Evolutionary conservation across 2,113 vertebrate species (phyloP).

Genomic region (Chaetodon auriga): DNA sequence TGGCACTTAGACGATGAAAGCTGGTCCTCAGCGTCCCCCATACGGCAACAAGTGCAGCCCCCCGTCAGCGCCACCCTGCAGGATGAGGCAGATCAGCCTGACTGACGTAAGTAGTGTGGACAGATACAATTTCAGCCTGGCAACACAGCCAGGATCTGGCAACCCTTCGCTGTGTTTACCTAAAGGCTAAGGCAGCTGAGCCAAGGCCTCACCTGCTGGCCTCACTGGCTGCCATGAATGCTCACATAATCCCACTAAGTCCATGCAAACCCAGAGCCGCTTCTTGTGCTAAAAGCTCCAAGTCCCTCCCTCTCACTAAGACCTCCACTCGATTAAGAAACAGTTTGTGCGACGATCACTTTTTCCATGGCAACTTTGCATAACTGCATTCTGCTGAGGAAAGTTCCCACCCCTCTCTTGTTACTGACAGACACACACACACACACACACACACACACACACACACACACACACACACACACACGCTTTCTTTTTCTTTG

Average conservation of each 20-base stretch:
- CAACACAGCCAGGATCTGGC: slow-evolving; percentile 80
- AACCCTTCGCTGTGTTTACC: slow-evolving; percentile 88
- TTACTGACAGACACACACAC: neutral
- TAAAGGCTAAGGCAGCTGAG: slow-evolving; percentile 91
- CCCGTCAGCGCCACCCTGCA: slow-evolving; percentile 59
- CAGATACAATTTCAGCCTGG: slow-evolving; percentile 90
- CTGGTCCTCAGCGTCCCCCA: slow-evolving; percentile 81
- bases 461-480: slow-evolving; percentile 4
- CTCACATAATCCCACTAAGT: slow-evolving; percentile 91
- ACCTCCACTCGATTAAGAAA: slow-evolving; percentile 68
- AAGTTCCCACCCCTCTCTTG: slow-evolving; percentile 52
- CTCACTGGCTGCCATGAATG: slow-evolving; percentile 91
- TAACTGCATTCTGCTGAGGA: slow-evolving; percentile 77
- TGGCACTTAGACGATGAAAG: slow-evolving; percentile 91
- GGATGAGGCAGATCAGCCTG: slow-evolving; percentile 77
- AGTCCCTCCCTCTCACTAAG: slow-evolving; percentile 65
- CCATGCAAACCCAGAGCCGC: slow-evolving; percentile 81
- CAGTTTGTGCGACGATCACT: slow-evolving; percentile 74
- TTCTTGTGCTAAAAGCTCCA: slow-evolving; percentile 62
- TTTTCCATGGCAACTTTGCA: slow-evolving; percentile 82
- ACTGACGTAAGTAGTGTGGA: slow-evolving; percentile 73
- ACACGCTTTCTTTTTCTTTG: slow-evolving; percentile 52
- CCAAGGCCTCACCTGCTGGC: slow-evolving; percentile 92
- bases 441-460: too few relatives aligned
- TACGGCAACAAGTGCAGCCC: slow-evolving; percentile 83